Evolutionary conservation across 2,797 vertebrate genomes (phyloP).

Genomic region (Ptychadena robeensis): DNA sequence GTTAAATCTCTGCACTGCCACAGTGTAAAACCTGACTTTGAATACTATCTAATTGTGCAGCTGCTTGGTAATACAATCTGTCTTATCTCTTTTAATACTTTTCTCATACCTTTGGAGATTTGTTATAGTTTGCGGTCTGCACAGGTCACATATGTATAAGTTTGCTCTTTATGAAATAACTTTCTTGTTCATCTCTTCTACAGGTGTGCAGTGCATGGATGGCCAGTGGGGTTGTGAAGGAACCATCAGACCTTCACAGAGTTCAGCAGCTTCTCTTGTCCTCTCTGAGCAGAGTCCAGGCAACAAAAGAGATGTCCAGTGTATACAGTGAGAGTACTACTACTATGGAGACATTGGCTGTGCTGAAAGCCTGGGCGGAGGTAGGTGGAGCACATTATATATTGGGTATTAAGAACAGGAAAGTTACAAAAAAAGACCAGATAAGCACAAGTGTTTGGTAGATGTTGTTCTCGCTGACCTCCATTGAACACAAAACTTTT

Average conservation of each 20-base stretch:
- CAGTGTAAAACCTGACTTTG: too few species aligned
- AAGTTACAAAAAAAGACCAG: too few species aligned
- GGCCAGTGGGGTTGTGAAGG: constrained; percentile 88
- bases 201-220: constrained; percentile 96
- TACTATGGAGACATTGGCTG: constrained; percentile 90
- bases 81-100: too few species aligned
- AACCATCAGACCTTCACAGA: constrained; percentile 86
- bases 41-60: too few species aligned
- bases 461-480: too few species aligned
- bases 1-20: too few species aligned
- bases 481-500: too few species aligned
- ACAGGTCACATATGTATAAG: background rate
- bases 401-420: background rate
- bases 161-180: background rate
- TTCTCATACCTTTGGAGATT: too few species aligned
- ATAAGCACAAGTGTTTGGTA: too few species aligned
- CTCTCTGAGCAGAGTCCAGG: constrained; percentile 85
- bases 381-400: constrained; percentile 66
- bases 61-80: too few species aligned
- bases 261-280: constrained; percentile 89
- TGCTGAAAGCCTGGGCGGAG: constrained; percentile 96
- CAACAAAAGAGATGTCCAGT: constrained; percentile 76
- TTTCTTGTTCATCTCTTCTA: background rate
- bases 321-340: constrained; percentile 88
- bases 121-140: too few species aligned